Evolutionary conservation across 2,888 invertebrate genomes (phyloP), one percentile per base, ranked within the genome.

Genomic region (Dynastes grantii): DNA sequence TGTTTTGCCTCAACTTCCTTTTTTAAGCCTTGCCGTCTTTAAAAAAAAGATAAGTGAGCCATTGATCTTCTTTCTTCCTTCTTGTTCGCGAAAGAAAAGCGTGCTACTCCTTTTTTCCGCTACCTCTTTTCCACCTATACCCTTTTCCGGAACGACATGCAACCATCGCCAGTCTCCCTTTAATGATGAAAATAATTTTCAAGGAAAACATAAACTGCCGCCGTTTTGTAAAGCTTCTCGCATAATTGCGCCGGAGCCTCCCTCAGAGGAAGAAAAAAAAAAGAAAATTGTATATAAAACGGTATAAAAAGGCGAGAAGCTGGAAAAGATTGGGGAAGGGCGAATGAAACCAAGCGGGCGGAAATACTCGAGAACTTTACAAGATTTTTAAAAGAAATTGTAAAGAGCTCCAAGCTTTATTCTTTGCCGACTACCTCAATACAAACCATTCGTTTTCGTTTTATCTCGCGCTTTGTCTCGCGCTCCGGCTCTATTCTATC

Each of bases 271-370:
- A 45, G 40, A 9, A 40, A 8, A 11, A 45, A 45, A 45, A 45
- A 45, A 11, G 45, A 1, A 45, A 45, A 22, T 13, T 58, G 55
- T 82, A 82, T 84, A 82, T 82, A 83, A 84, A 82, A 79, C 81
- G 79, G 81, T 82, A 81, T 82, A 83, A 84, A 83, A 84, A 82
- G 83, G 84, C 84, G 83, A 81, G 81, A 83, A 82, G 81, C 81
- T 79, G 83, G 82, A 83, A 84, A 81, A 82, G 82, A 82, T 83
- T 83, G 45, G 11, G 82, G 80, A 80, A 78, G 81, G 80, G 82
- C 82, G 83, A 84, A 84, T 83, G 84, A 84, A 84, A 82, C 82
- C 84, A 83, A 84, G 83, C 82, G 82, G 80, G 83, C 83, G 84
- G 83, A 84, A 84, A 83, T 81, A 80, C 81, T 81, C 78, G 76